Evolutionary conservation across 1,140 invertebrate genomes (phyloP), one percentile per base, ranked within the genome.

Genomic region (Hirudo medicinalis): DNA sequence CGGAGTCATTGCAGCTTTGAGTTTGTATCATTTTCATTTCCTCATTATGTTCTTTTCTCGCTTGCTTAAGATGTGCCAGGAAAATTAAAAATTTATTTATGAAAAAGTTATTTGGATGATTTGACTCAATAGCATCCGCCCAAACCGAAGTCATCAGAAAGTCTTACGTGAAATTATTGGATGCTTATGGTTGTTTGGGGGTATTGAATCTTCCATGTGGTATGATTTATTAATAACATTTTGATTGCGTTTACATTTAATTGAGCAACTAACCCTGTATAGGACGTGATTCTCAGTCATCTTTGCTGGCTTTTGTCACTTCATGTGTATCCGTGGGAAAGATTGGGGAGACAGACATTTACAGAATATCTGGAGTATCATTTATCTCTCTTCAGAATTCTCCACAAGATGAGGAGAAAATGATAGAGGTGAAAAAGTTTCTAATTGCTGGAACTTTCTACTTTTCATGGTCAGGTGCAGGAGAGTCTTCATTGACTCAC

Each of bases 361-460:
- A 96, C 81, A 86, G 91, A 75, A 90, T 97, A 57, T 95, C 91
- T 0, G 90, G 93, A 79, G 91, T 91, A 0, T 87, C 88, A 76
- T 92, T 96, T 80, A 84, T 95, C 2, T 91, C 93, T 5, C 82
- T 97, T 66, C 87, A 90, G 78, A 90, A 91, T 79, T 75, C 76
- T 20, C 86, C 54, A 2, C 27, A 27, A 19, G 87, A 91, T 78
- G 89, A 91, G 76, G 90, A 92, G 75, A 84, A 89, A 79, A 87
- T 94, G 76, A 83, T 86, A 72, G 88, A 94, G 80, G 87, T 92
- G 19, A 83, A 89, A 71, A 95, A 94, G 83, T 83, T 98, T 49
- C 83, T 98, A 4, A 96, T 93, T 81, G 96, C 93, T 29, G 94
- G 94, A 17, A 95, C 93, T 22, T 97, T 97, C 81, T 97, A 97